phyloP scores from a whole-genome alignment of 2,113 vertebrate species.

The Siniperca chuatsi region DNA sequence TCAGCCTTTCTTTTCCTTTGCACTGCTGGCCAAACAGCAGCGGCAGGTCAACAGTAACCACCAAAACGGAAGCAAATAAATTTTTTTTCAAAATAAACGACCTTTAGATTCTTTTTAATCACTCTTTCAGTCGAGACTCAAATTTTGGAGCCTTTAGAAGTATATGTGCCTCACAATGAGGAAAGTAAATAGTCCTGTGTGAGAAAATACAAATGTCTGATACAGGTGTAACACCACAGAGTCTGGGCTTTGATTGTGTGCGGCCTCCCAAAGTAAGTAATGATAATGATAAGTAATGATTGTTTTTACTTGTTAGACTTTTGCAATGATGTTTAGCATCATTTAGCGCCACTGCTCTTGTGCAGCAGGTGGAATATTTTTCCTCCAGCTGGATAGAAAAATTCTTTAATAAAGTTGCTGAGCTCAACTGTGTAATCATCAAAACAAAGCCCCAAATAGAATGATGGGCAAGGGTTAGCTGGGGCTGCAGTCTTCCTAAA shows the following conservation, averaged over 20 bases:
- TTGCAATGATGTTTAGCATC: background rate
- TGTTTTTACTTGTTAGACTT: background rate
- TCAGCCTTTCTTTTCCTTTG: conserved; percentile 1
- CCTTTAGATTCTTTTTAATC: background rate
- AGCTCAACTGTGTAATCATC: background rate
- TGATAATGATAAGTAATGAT: background rate
- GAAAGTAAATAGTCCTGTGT: no score
- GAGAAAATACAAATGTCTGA: background rate
- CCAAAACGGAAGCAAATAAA: background rate
- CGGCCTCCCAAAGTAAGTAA: background rate
- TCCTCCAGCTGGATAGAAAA: background rate
- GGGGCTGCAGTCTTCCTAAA: background rate
- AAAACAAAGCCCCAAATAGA: background rate
- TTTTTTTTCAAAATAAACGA: conserved; percentile 39
- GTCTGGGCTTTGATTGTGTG: background rate
- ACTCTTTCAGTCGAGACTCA: background rate
- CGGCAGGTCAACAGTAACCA: background rate
- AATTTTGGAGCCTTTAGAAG: no score
- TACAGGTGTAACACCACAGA: no score
- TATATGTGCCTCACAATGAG: background rate
- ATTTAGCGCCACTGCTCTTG: background rate
- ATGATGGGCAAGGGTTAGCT: background rate
- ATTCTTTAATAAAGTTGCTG: background rate
- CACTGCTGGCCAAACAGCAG: background rate
- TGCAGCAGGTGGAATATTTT: background rate